phyloP scores from a whole-genome alignment of 2,113 vertebrate species.

The Heterochromis multidens region DNA sequence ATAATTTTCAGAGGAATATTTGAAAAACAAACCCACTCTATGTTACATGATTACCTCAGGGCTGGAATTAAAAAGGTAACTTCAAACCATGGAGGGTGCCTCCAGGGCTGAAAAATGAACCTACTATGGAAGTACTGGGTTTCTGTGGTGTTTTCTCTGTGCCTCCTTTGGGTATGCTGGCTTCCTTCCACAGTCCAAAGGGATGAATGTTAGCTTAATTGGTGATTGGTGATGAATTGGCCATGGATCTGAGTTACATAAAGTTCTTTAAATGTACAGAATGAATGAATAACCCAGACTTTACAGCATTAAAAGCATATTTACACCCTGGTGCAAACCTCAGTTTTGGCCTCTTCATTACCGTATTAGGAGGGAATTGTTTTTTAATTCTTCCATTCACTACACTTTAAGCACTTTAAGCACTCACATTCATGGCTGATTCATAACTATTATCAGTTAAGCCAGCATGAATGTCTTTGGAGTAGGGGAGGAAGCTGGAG shows the following conservation, averaged over 20 bases:
- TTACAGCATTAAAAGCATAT: not conserved
- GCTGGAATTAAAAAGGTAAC: not conserved
- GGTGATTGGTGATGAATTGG: not conserved
- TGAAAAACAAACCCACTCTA: not conserved
- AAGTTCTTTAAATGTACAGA: not conserved
- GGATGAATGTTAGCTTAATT: not conserved
- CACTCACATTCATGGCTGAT: no score
- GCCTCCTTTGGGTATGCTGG: not conserved
- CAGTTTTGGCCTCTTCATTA: not conserved
- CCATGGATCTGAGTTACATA: not conserved
- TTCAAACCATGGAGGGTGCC: rapidly evolving
- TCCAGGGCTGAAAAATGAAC: not conserved
- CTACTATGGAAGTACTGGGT: not conserved
- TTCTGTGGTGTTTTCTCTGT: not conserved
- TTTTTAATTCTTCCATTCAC: not conserved
- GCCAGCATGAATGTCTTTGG: no score
- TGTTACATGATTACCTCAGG: no score
- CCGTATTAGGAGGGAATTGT: no score
- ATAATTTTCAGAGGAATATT: not conserved
- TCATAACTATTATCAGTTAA: no score
- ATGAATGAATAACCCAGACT: not conserved
- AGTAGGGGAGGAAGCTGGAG: no score
- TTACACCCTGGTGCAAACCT: rapidly evolving
- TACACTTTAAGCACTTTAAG: no score
- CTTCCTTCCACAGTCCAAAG: not conserved